Conservation (phyloP, 2,797 vertebrate genomes). For the Danionella dracula region DNA sequence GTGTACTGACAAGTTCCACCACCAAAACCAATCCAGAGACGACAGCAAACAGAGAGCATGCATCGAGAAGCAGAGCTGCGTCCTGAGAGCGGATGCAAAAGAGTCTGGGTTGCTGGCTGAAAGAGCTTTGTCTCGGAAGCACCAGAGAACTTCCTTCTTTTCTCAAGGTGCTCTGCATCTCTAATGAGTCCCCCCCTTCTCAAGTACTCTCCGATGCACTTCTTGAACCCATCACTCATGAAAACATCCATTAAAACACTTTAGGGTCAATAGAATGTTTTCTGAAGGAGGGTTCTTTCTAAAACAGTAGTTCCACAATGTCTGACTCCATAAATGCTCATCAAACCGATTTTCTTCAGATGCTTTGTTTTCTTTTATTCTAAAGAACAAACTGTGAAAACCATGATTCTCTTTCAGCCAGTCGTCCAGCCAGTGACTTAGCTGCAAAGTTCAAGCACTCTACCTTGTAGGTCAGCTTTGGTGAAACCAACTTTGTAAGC, state of each 20-base stretch:
- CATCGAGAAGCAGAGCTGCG: slow-evolving; percentile 54
- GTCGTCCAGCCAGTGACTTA: slow-evolving; percentile 22
- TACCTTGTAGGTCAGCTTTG: slow-evolving; percentile 99
- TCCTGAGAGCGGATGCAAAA: slow-evolving; percentile 52
- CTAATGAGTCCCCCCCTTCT: not conserved
- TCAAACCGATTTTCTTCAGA: not conserved
- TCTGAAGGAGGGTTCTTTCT: not conserved
- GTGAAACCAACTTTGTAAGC: slow-evolving; percentile 97
- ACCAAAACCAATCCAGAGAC: slow-evolving; percentile 17
- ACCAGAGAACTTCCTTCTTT: not conserved
- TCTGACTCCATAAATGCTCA: no score
- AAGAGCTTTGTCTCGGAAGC: slow-evolving; percentile 65
- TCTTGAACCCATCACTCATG: not conserved
- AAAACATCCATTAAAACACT: slow-evolving; percentile 1
- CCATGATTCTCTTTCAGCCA: slow-evolving; percentile 67
- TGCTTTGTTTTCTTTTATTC: not conserved
- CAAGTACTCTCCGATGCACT: not conserved
- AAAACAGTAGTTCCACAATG: no score
- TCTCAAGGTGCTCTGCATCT: not conserved
- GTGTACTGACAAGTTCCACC: no score
- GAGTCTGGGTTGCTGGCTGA: slow-evolving; percentile 60
- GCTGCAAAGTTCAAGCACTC: slow-evolving; percentile 72
- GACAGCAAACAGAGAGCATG: slow-evolving; percentile 37
- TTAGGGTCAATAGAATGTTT: not conserved
- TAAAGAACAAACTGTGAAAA: no score